These are phyloP conservation scores for Crotophaga sulcirostris DNA, from an alignment of 2,113 vertebrate genomes.

Conservation along the genomic window DNA sequence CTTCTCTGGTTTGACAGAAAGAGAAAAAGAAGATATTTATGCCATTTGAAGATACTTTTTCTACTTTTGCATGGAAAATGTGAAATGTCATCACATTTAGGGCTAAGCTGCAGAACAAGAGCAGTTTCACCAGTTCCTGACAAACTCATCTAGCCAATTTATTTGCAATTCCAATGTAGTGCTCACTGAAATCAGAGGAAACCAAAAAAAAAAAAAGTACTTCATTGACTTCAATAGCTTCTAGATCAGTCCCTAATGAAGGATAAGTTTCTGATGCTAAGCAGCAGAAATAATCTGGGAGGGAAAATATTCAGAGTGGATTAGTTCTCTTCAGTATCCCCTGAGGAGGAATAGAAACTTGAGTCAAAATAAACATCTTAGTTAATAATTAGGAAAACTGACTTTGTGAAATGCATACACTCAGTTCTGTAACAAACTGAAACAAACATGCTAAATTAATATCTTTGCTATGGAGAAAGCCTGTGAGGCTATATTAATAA, in stretches of 20 bases:
- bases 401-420: neutral
- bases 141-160: neutral
- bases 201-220: neutral
- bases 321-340: neutral
- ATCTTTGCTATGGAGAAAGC: neutral
- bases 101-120: neutral
- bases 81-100: neutral
- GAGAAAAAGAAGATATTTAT: neutral
- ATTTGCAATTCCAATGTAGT: neutral
- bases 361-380: constrained; percentile 25
- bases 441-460: neutral
- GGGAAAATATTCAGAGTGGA: neutral
- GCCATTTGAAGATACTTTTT: neutral
- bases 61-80: neutral
- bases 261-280: neutral
- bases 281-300: neutral
- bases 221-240: neutral
- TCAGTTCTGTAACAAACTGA: neutral
- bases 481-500: neutral
- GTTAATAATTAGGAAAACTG: neutral
- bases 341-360: neutral
- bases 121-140: neutral
- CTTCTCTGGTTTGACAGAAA: neutral
- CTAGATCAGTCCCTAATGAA: neutral
- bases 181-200: neutral